Evolutionary conservation across 1,140 invertebrate species (phyloP).

Genomic region (Heterodera carotae): DNA sequence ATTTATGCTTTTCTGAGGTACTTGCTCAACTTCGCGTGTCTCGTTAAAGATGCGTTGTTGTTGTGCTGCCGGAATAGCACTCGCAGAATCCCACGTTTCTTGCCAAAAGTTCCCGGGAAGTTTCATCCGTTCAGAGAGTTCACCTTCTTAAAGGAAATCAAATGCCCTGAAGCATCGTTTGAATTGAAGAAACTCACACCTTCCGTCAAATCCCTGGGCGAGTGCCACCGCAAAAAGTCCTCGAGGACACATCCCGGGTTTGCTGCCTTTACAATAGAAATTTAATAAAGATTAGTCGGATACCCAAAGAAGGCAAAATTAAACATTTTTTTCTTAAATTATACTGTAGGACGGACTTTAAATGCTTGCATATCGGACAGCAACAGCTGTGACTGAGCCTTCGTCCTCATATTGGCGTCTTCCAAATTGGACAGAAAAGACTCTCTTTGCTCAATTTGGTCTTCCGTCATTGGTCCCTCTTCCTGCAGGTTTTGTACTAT

Average conservation of each 20-base stretch:
- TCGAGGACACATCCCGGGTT: slow-evolving; percentile 87
- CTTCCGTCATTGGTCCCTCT: slow-evolving; percentile 92
- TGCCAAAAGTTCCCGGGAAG: slow-evolving; percentile 81
- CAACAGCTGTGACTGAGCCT: slow-evolving; percentile 90
- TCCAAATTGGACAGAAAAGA: slow-evolving; percentile 80
- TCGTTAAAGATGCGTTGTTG: slow-evolving; percentile 94
- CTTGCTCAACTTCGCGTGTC: slow-evolving; percentile 87
- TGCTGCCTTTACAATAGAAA: slow-evolving; percentile 74
- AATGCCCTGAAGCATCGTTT: no score
- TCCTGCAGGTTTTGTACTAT: slow-evolving; percentile 68
- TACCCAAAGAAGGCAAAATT: no score
- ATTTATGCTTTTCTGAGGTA: slow-evolving; percentile 16
- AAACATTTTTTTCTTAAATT: no score
- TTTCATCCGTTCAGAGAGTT: slow-evolving; percentile 73
- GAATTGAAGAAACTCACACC: slow-evolving; percentile 22
- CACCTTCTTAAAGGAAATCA: slow-evolving; percentile 70
- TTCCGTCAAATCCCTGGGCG: slow-evolving; percentile 80
- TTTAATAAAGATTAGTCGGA: background rate
- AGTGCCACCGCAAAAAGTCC: slow-evolving; percentile 97
- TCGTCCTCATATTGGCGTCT: slow-evolving; percentile 78
- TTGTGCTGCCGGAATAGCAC: slow-evolving; percentile 80
- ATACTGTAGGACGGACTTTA: slow-evolving; percentile 19
- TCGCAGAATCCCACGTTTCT: slow-evolving; percentile 80
- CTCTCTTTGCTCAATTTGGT: slow-evolving; percentile 88
- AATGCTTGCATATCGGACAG: slow-evolving; percentile 98